phyloP scores from a whole-genome alignment of 2,888 invertebrate genomes.

The Isotomurus palustris region DNA sequence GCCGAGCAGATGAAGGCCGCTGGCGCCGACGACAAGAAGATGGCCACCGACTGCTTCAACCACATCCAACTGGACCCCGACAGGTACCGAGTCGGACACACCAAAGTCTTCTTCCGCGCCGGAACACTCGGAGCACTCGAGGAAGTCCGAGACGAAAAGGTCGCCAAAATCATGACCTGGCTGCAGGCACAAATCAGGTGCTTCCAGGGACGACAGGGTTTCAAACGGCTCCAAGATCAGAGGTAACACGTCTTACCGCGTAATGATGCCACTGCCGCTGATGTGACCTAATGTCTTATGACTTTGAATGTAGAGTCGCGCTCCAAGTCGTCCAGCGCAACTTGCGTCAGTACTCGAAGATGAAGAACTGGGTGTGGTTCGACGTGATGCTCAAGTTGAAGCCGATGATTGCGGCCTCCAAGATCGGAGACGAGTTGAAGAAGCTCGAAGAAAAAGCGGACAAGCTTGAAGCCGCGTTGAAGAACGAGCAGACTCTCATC shows the following conservation, averaged over 20 bases:
- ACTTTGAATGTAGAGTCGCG: slow-evolving; percentile 62
- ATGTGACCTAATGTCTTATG: not conserved
- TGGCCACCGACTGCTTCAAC: slow-evolving; percentile 83
- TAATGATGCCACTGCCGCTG: not conserved
- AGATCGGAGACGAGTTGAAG: slow-evolving; percentile 98
- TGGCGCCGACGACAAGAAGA: slow-evolving; percentile 75
- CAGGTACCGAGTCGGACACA: slow-evolving; percentile 95
- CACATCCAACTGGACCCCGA: slow-evolving; percentile 83
- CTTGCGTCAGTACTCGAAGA: slow-evolving; percentile 96
- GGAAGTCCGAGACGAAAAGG: slow-evolving; percentile 98
- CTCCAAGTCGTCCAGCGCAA: slow-evolving; percentile 98
- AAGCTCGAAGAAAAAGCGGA: slow-evolving; percentile 93
- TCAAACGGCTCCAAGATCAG: slow-evolving; percentile 65
- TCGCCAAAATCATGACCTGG: slow-evolving; percentile 96
- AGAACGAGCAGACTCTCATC: slow-evolving; percentile 90
- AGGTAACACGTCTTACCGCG: slow-evolving; percentile 56
- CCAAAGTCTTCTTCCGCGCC: slow-evolving; percentile 80
- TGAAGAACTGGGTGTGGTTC: slow-evolving; percentile 99
- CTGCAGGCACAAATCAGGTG: slow-evolving; percentile 94
- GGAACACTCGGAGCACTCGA: slow-evolving; percentile 99
- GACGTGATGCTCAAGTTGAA: slow-evolving; percentile 99
- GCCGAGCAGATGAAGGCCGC: slow-evolving; percentile 78
- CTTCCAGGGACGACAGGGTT: slow-evolving; percentile 58
- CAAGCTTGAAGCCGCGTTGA: slow-evolving; percentile 88
- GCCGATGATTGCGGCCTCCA: slow-evolving; percentile 96